Conservation (phyloP, 1,140 invertebrate species). For the Neotoxoptera formosana region DNA sequence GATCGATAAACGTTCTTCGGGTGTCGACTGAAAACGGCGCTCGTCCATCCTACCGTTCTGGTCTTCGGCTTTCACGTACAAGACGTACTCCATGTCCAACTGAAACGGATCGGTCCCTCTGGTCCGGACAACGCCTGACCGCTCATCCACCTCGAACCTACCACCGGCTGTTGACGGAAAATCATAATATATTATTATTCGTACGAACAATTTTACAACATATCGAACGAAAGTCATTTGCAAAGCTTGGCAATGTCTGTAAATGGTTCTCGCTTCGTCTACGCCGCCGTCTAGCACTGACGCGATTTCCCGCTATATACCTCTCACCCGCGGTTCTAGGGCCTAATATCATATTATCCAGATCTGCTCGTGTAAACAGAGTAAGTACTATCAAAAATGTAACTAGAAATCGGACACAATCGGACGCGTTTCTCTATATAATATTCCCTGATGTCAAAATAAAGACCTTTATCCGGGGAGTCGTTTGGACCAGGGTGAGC, state of each 20-base stretch:
- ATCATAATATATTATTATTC: background rate
- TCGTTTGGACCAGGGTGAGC: too few relatives aligned
- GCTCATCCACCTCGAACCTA: constrained; percentile 87
- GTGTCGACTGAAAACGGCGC: constrained; percentile 86
- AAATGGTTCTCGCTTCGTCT: too few relatives aligned
- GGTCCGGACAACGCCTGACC: constrained; percentile 92
- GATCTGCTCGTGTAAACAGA: background rate
- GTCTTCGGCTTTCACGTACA: constrained; percentile 95
- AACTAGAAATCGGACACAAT: too few relatives aligned
- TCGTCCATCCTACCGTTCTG: constrained; percentile 91
- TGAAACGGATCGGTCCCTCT: constrained; percentile 90
- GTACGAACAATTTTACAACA: too few relatives aligned
- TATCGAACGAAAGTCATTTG: too few relatives aligned
- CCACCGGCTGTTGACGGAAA: constrained; percentile 69
- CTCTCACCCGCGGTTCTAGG: background rate
- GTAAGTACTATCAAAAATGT: too few relatives aligned
- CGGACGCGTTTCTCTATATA: too few relatives aligned
- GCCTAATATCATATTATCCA: background rate
- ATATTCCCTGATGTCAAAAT: too few relatives aligned
- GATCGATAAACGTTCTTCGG: constrained; percentile 89
- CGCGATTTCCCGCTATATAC: background rate
- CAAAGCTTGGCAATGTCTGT: background rate
- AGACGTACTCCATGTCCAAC: constrained; percentile 93
- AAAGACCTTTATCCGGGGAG: too few relatives aligned
- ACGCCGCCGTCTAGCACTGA: too few relatives aligned